phyloP scores from a whole-genome alignment of 64 coral and sea anemone genomes.

The Dendronephthya gigantea region DNA sequence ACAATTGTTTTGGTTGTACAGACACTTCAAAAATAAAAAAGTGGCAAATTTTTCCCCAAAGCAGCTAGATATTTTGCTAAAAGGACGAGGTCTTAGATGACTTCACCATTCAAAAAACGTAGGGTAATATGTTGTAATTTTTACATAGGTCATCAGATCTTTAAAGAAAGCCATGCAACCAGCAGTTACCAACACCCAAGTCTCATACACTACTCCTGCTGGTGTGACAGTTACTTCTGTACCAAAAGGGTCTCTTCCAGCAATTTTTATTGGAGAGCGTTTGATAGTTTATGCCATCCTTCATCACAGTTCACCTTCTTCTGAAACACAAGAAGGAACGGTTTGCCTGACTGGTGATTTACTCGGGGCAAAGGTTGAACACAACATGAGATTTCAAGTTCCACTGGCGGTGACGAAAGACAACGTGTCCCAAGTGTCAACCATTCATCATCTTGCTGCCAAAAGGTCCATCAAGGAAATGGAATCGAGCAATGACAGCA shows the following conservation, averaged over 20 bases:
- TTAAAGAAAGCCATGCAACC: conserved; percentile 20
- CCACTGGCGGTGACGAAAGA: neutral
- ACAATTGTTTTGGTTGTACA: too few relatives aligned
- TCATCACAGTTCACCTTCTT: neutral
- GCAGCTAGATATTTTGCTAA: too few relatives aligned
- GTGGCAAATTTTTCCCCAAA: too few relatives aligned
- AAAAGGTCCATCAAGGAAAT: neutral
- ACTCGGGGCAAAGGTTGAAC: neutral
- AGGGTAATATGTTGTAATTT: too few relatives aligned
- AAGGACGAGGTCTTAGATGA: too few relatives aligned
- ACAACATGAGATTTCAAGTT: neutral
- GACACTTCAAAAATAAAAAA: too few relatives aligned
- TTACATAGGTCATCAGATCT: neutral
- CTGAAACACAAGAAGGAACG: neutral
- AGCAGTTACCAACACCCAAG: neutral
- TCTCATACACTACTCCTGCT: neutral
- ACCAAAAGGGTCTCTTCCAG: neutral
- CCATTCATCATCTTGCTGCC: neutral
- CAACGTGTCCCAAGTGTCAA: neutral
- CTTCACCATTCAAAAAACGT: too few relatives aligned
- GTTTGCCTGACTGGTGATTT: neutral
- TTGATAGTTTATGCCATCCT: neutral
- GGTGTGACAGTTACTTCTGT: neutral
- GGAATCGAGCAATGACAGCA: neutral
- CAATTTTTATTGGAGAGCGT: neutral